Evolutionary conservation across 2,797 vertebrate genomes (phyloP), one percentile per base, ranked within the genome.

Genomic region (Eurystomus glaucurus): DNA sequence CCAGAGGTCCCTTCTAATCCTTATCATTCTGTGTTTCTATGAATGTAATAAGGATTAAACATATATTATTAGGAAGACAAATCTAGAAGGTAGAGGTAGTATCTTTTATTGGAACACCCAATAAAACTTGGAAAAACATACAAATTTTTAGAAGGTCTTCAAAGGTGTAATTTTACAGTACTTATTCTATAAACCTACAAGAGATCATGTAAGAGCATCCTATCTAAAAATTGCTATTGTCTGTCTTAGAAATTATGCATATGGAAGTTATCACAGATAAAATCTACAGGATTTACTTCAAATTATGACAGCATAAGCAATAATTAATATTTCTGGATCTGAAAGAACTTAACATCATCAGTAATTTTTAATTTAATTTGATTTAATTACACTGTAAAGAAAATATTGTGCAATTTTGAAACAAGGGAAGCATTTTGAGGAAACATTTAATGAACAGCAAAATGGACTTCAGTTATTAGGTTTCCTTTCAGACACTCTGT

Each of bases 191-290:
- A 60, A 84, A 78, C 7, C 4, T 9, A 54, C 22, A 69, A 2
- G 17, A 85, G 0, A 0, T 55, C 35, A 72, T 11, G 9, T 69
- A 61, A 58, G 14, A 89, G 1, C 14, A 65, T 65, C 4, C 3
- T 37, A n/a, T 66, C 26, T 87, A 46, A 76, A 69, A 26, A 50
- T 2, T 69, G 7, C 1, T 66, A 9, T 31, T 46, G 10, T 4
- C 28, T 65, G 41, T 1, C 11, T 78, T 57, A 50, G n/a, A 51
- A 87, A 62, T 50, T 72, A 57, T 62, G 18, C 16, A 18, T 14
- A 28, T 3, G 37, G 11, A 85, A 72, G 14, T 69, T 85, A 54
- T 79, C 46, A 41, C 3, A 74, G 29, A n/a, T 43, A 48, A 79
- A 82, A 66, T 62, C 20, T 74, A 19, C 11, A 76, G 19, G 9